Evolutionary conservation across 2,888 invertebrate species (phyloP), one percentile per base, ranked within the genome.

Genomic region (Perizoma affinitatum): DNA sequence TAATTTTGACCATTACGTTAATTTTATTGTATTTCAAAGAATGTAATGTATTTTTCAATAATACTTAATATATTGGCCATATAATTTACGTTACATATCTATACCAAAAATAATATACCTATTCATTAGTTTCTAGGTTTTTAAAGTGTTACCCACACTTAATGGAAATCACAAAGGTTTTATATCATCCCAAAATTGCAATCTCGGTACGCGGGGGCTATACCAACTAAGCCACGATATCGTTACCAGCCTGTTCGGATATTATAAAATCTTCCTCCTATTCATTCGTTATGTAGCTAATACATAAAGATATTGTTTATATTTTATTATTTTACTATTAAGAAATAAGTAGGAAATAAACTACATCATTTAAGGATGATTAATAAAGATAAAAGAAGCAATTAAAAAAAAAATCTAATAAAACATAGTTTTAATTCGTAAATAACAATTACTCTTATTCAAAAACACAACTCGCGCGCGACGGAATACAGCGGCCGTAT

Each of bases 1-100:
- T 78, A 70, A 56, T 82, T 80, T 84, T 50, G 56, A 70, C 82
- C 82, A 81, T 80, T 82, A 79, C 76, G 73, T 58, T 53, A 38
- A n/a, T 47, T n/a, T n/a, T 33, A 48, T 43, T 33, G 22, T 49
- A 49, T 33, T 52, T 46, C 10, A 40, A 45, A 11, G 6, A 11
- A 22, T 22, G 22, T 22, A 22, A 22, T 3, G 22, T 22, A 22
- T 22, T 3, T 22, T 22, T 22, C 22, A 22, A 22, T 9, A 40
- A 22, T 7, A 46, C 43, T 52, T 10, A 34, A 35, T 48, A 48
- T 35, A 52, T 36, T 52, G 36, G 44, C 52, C 43, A 52, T 54
- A 46, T n/a, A 40, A 50, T 56, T 38, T 56, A 38, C 38, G 4
- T 40, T 22, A 22, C 22, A 5, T 46, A 35, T 44, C 35, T 33